Evolutionary conservation across 37 sponge, comb jelly and placozoan species (phyloP).

Genomic region (Petrosia ficiformis): DNA sequence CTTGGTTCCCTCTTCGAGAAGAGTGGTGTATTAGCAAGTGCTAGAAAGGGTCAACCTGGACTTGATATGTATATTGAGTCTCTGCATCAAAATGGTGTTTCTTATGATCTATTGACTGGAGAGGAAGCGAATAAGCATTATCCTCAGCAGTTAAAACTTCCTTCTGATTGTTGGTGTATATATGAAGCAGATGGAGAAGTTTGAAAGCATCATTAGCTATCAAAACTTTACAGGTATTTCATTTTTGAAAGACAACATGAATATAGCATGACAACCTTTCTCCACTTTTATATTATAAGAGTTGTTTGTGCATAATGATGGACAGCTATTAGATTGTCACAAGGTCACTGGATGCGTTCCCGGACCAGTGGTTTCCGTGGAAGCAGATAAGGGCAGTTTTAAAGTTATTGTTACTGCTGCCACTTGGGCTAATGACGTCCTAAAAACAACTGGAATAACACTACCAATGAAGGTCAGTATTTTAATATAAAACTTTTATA

Average conservation of each 20-base stretch:
- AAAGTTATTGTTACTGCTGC: conserved; percentile 70
- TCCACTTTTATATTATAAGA: conserved; percentile 30
- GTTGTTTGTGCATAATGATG: conserved; percentile 60
- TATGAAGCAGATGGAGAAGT: conserved; percentile 63
- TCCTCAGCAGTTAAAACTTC: conserved; percentile 49
- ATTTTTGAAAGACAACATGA: background rate
- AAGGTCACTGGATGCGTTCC: conserved; percentile 60
- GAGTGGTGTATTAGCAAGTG: conserved; percentile 60
- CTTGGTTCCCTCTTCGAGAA: conserved; percentile 7
- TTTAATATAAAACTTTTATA: too few relatives aligned
- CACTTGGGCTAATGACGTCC: conserved; percentile 61
- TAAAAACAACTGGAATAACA: conserved; percentile 42
- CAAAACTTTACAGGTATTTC: conserved; percentile 54
- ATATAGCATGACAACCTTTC: background rate
- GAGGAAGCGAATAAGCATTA: conserved; percentile 44
- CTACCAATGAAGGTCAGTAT: conserved; percentile 63
- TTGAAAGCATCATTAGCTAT: conserved; percentile 54
- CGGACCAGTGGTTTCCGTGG: conserved; percentile 39
- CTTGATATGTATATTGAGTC: conserved; percentile 1
- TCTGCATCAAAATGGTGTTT: conserved; percentile 4
- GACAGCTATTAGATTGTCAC: conserved; percentile 52
- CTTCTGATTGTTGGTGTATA: conserved; percentile 50
- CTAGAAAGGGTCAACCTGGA: conserved; percentile 1
- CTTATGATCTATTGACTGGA: conserved; percentile 39
- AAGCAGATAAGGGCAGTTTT: conserved; percentile 46